Base-by-base conservation (phyloP, 2,113 vertebrate genomes). In the Phoxinus phoxinus region DNA sequence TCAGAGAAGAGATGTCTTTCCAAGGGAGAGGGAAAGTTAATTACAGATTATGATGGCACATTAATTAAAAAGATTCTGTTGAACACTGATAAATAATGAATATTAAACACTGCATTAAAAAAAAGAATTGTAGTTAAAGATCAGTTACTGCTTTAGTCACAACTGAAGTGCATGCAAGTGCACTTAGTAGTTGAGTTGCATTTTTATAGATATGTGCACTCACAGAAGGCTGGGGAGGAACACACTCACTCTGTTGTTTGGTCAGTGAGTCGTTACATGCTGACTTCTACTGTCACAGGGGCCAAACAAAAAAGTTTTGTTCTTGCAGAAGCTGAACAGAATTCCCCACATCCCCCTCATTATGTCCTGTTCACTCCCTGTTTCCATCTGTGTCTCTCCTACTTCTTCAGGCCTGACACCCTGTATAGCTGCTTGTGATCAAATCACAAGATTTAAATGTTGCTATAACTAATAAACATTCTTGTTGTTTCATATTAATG, bases 231-330 rank as follows among this genome's bases (percentile, higher is more conserved):
- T 71, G 67, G 67, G 67, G 4, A 80, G 35, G 41, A 53, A 81
- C n/a, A 51, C 51, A 76, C 85, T 88, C 78, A 89, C 85, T 88
- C 46, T 75, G 35, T 81, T 82, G 65, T 53, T 56, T 71, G 61
- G 73, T 65, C 87, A 65, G 86, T 87, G 21, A 88, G 86, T 77
- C 63, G 85, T 53, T 87, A 81, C 41, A 71, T 83, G 79, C 89
- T 48, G 84, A 77, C 85, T 85, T 81, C 69, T 86, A 65, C 85
- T 12, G 80, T 89, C 91, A 88, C 63, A 81, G 84, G 83, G 71
- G 83, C 84, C 90, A 92, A 93, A 93, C 93, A 94, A 94, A 93
- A 93, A 91, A 89, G 93, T 92, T 93, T 90, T 93, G 93, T 94
- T 89, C 91, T 85, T 85, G 32, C 85, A 89, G 91, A 90, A 91